Base-by-base conservation (phyloP, 2,113 vertebrate species). In the Lontra canadensis region DNA sequence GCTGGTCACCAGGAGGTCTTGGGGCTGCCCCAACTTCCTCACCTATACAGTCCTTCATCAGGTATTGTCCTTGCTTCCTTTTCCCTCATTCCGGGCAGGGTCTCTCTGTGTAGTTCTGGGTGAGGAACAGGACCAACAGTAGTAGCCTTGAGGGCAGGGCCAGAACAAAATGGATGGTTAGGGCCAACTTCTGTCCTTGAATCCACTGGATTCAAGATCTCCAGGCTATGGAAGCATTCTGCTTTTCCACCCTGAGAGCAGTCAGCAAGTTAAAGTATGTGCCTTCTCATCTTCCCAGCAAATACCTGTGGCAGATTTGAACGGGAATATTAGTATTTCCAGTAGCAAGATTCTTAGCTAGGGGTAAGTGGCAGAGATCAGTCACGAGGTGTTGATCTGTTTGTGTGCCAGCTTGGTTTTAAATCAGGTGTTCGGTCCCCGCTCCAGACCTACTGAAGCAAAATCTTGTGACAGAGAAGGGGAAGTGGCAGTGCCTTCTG, bases 21-120 rank as follows among this genome's bases (percentile, higher is more conserved):
- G 25, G 98, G 98, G 76, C 99, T 98, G 84, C 98, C 98, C 13
- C 98, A 97, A 44, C 98, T 99, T 93, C 99, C 99, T 26, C 99
- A 98, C 67, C 98, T 99, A 89, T 97, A 98, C 71, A 98, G 96
- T 93, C 98, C 98, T 93, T 97, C 98, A 84, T 96, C 99, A 99
- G 99, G 99, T 99, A 99, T 98, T 74, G 92, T 92, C 13, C 94
- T 95, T 49, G 4, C 63, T 90, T 76, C 88, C 25, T 89, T 1
- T 78, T 57, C 89, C 29, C 21, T 88, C 67, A 52, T 69, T 95
- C 42, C 34, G 63, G 26, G 21, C 15, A 59, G 71, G 10, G 36
- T 89, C 21, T 49, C 10, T 44, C 18, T 1, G 5, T 25, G 9
- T 0, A 23, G 1, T 36, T 82, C 57, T 39, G 42, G 18, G 2